These are phyloP conservation scores for Elgaria multicarinata DNA, from an alignment of 2,113 vertebrate genomes.

Conservation along the genomic window DNA sequence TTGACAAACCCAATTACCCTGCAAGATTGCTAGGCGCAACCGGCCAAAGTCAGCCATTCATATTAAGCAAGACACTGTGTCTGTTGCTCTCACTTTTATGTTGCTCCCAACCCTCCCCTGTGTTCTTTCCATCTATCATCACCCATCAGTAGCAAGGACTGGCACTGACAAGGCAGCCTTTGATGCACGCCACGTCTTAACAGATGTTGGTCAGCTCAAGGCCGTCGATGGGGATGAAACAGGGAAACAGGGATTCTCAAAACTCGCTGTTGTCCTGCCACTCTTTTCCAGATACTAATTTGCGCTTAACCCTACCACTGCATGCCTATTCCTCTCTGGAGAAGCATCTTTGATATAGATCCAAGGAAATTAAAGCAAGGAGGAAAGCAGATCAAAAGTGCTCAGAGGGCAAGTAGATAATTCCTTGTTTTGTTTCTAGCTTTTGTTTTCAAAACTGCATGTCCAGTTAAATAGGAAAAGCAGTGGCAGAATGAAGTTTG, in stretches of 20 bases:
- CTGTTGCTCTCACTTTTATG: slow-evolving; percentile 67
- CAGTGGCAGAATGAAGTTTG: slow-evolving; percentile 46
- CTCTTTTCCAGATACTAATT: background rate
- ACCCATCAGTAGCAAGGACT: slow-evolving; percentile 46
- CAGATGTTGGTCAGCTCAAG: slow-evolving; percentile 49
- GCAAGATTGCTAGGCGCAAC: slow-evolving; percentile 68
- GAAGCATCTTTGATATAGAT: slow-evolving; percentile 38
- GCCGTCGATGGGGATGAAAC: slow-evolving; percentile 27
- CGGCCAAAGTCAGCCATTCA: slow-evolving; percentile 65
- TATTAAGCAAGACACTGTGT: slow-evolving; percentile 68
- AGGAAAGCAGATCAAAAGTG: background rate
- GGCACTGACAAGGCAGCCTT: slow-evolving; percentile 64
- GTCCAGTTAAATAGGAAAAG: slow-evolving; percentile 58
- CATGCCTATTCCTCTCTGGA: background rate
- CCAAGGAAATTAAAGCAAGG: background rate
- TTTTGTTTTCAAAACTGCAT: slow-evolving; percentile 49
- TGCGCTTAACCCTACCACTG: background rate
- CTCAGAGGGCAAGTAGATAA: slow-evolving; percentile 30
- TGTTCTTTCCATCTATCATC: slow-evolving; percentile 64
- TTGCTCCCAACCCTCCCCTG: slow-evolving; percentile 53
- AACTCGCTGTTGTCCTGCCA: background rate
- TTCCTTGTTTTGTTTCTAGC: slow-evolving; percentile 59
- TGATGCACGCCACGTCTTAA: slow-evolving; percentile 52
- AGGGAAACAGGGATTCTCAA: slow-evolving; percentile 32
- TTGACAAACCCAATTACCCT: slow-evolving; percentile 70